Percentiles rank a stretch among this genome's conserved stretches.
Evolutionary conservation across 2,113 vertebrate species (phyloP).

Genomic region (Spilogale gracilis): DNA sequence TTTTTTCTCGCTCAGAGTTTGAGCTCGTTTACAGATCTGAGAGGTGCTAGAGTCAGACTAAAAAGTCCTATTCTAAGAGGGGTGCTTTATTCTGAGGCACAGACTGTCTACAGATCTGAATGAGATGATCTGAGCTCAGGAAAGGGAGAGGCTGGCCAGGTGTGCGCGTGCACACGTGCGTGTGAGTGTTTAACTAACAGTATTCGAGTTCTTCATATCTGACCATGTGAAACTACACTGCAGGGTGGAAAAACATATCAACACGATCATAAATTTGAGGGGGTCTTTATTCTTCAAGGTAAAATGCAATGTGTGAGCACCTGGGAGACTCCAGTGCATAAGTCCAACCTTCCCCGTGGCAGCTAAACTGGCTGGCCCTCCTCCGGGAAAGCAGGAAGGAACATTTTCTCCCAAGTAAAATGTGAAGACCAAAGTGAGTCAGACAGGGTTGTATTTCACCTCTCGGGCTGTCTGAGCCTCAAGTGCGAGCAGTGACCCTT

Average conservation of each 20-base stretch:
- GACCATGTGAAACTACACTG: not conserved
- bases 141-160: not conserved
- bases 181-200: not conserved
- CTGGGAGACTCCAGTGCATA: too few species aligned
- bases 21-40: not conserved
- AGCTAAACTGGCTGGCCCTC: not conserved
- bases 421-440: not conserved
- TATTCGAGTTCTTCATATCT: not conserved
- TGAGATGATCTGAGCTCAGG: not conserved
- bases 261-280: not conserved
- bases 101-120: not conserved
- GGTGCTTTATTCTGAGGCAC: not conserved
- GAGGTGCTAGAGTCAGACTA: not conserved
- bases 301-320: not conserved
- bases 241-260: not conserved
- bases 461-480: not conserved
- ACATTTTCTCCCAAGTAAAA: not conserved
- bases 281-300: not conserved
- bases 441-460: not conserved
- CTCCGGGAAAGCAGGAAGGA: not conserved
- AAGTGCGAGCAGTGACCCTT: not conserved
- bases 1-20: conserved; percentile 27
- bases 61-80: not conserved
- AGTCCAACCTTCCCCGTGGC: not conserved
- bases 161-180: not conserved